phyloP scores from a whole-genome alignment of 2,797 vertebrate genomes.

The Chelidonichthys spinosus region DNA sequence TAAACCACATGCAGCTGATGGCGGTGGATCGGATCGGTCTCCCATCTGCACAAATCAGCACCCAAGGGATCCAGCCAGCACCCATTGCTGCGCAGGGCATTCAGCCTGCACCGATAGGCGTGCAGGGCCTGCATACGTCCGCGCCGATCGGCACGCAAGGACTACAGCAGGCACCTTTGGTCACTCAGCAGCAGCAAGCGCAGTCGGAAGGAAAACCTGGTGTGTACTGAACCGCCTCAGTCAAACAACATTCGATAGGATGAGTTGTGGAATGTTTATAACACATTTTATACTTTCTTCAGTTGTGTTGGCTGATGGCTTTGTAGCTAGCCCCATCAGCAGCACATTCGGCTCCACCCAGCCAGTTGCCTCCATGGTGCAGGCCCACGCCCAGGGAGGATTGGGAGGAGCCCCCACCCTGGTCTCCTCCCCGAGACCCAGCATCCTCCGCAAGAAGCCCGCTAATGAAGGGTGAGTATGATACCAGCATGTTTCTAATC shows the following conservation, averaged over 20 bases:
- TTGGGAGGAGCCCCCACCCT: slow-evolving; percentile 89
- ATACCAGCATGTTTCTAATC: background rate
- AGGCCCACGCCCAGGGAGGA: slow-evolving; percentile 91
- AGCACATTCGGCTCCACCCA: slow-evolving; percentile 91
- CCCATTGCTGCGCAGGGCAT: slow-evolving; percentile 92
- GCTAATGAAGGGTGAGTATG: slow-evolving; percentile 90
- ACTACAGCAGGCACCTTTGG: slow-evolving; percentile 89
- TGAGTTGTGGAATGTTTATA: too few species aligned
- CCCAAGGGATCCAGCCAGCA: slow-evolving; percentile 93
- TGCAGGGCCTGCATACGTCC: slow-evolving; percentile 92
- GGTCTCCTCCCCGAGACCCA: slow-evolving; percentile 95
- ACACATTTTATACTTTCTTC: slow-evolving; percentile 28
- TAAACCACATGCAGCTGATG: slow-evolving; percentile 99
- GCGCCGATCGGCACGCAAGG: slow-evolving; percentile 90
- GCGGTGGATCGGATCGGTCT: slow-evolving; percentile 96
- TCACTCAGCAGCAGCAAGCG: slow-evolving; percentile 85
- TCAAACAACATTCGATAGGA: background rate
- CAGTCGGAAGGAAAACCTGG: slow-evolving; percentile 92
- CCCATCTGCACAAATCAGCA: slow-evolving; percentile 91
- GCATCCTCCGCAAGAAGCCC: slow-evolving; percentile 98
- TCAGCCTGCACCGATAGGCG: slow-evolving; percentile 91
- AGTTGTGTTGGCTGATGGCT: slow-evolving; percentile 94
- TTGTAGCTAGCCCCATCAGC: slow-evolving; percentile 94
- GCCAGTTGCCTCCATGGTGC: slow-evolving; percentile 92
- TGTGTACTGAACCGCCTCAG: slow-evolving; percentile 57